Conservation (phyloP, 2,113 vertebrate genomes). For the Antechinus stuartii region DNA sequence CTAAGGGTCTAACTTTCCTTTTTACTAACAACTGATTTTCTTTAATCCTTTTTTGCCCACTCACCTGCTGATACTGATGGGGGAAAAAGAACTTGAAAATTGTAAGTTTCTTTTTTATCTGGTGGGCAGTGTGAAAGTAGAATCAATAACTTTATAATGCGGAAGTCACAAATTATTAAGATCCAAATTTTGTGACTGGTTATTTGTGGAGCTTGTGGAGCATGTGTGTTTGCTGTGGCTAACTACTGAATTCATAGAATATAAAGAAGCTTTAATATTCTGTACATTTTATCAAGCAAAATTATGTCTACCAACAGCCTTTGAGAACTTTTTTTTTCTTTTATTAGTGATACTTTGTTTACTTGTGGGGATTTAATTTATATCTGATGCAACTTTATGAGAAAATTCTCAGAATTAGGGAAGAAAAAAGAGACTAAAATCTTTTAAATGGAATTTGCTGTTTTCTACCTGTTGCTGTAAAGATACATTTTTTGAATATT, state of each 20-base stretch:
- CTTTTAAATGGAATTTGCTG: constrained; percentile 36
- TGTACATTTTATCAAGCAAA: constrained; percentile 49
- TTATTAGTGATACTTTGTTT: constrained; percentile 64
- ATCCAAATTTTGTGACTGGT: constrained; percentile 77
- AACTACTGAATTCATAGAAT: constrained; percentile 81
- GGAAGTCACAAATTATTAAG: constrained; percentile 64
- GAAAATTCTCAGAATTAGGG: constrained; percentile 60
- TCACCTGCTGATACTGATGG: constrained; percentile 91
- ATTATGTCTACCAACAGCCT: constrained; percentile 1
- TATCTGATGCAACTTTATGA: constrained; percentile 80
- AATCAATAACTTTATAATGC: constrained; percentile 73
- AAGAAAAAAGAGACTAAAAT: background rate
- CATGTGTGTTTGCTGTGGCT: constrained; percentile 78
- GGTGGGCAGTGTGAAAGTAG: constrained; percentile 67
- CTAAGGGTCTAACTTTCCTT: constrained; percentile 77
- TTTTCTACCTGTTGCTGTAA: constrained; percentile 19
- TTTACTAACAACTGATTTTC: constrained; percentile 90
- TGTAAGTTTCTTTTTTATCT: constrained; percentile 91
- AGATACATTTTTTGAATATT: background rate
- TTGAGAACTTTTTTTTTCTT: constrained; percentile 13
- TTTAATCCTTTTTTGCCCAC: constrained; percentile 89
- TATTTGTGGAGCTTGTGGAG: constrained; percentile 62
- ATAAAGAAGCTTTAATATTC: constrained; percentile 67
- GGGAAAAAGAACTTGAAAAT: constrained; percentile 94
- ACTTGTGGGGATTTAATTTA: constrained; percentile 47